Base-by-base conservation (phyloP, 64 coral and sea anemone species). In the Montipora capricornis region DNA sequence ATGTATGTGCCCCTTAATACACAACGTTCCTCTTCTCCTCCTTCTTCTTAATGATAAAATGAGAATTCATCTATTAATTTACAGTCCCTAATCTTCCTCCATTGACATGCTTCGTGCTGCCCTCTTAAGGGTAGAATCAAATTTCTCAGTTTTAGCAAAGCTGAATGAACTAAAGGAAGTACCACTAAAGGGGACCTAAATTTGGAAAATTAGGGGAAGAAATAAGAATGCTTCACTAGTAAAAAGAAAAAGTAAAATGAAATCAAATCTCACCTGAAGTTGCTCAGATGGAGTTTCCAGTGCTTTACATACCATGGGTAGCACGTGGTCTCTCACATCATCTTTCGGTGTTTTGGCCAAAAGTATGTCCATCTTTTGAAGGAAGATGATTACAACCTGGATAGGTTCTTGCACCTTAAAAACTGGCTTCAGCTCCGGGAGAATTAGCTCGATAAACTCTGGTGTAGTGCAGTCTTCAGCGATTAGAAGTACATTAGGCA, bases 341-440 rank as follows among this genome's bases (percentile, higher is more conserved):
- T 99, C 98, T 55, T 96, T 94, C 12, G 95, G 95, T 19, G 98
- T 99, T 92, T 99, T 99, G 4, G 94, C 94, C 8, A 99, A 55
- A 0, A 99, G 80, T 49, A 99, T 55, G 62, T 99, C 95, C 82
- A 99, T 93, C 66, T 99, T 99, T 67, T 99, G 81, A 24, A 99
- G 90, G 16, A 99, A 94, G 20, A 99, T 99, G 48, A 99, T 80
- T n/a, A 95, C 77, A 47, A 99, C 98, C 95, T 99, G 98, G 6
- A 99, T 75, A 61, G 98, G 98, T 60, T 99, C 98, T 87, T 96
- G 98, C 64, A 99, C 92, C 51, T 96, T 99, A 47, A 99, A 99
- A 62, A 99, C 95, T 44, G 95, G 98, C 89, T 96, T 99, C 79
- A 99, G 90, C 48, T 99, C 84, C 11, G 98, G 95, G 10, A 99